phyloP scores from a whole-genome alignment of 2,797 vertebrate species.

The Cetoscarus ocellatus region DNA sequence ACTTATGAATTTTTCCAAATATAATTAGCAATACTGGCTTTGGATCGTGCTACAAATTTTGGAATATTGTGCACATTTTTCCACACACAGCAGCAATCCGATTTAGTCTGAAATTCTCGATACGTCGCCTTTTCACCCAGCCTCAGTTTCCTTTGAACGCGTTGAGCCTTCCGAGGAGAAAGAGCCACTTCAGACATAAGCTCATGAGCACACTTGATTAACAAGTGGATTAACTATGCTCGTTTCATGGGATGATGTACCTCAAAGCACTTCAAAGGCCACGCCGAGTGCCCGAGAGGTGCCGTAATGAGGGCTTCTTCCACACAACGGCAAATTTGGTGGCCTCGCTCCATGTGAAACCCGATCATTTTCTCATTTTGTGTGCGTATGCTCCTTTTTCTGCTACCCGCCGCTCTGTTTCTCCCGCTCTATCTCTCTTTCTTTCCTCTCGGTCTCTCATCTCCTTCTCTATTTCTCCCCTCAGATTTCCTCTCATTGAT shows the following conservation, averaged over 20 bases:
- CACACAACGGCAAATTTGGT: conserved; percentile 74
- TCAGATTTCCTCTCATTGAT: conserved; percentile 64
- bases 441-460: conserved; percentile 39
- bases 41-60: conserved; percentile 2
- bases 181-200: conserved; percentile 83
- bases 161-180: conserved; percentile 77
- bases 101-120: conserved; percentile 61
- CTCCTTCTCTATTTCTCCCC: conserved; percentile 53
- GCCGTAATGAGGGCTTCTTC: conserved; percentile 85
- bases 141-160: conserved; percentile 77
- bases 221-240: conserved; percentile 89
- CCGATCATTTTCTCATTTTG: conserved; percentile 75
- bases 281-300: conserved; percentile 82
- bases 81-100: conserved; percentile 50
- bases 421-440: conserved; percentile 27
- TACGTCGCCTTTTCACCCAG: conserved; percentile 68
- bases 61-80: conserved; percentile 31
- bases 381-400: conserved; percentile 27
- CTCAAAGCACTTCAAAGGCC: conserved; percentile 89
- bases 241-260: conserved; percentile 85
- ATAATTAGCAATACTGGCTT: too few species aligned
- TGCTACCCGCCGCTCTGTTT: conserved; percentile 31
- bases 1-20: too few species aligned
- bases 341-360: conserved; percentile 71
- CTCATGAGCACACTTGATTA: conserved; percentile 86